Evolutionary conservation across 2,797 vertebrate species (phyloP), one percentile per base, ranked within the genome.

Genomic region (Xerus rutilus): DNA sequence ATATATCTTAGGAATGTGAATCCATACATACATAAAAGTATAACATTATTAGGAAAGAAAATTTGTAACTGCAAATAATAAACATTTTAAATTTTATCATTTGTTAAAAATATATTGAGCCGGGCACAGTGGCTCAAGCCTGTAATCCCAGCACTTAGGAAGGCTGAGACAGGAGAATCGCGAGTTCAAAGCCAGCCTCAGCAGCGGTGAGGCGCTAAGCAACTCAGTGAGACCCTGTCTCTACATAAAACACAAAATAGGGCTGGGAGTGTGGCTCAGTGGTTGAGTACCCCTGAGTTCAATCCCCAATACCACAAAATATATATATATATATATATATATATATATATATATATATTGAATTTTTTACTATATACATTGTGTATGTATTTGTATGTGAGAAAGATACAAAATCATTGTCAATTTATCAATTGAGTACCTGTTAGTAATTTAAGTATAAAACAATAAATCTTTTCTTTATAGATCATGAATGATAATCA

Each of bases 401-500:
- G 7, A 43, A 8, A 39, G 20, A 39, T 49, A 64, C 11, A 8
- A 14, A 9, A 35, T 43, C 35, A 23, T 59, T 35, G 12, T 15
- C 35, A 11, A 8, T 67, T 72, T 30, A 32, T 43, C 47, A 73
- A 59, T 39, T 64, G 11, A 83, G 43, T 73, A 35, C 8, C n/a
- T 83, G n/a, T 1, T 64, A 76, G 25, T 52, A 57, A 96, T 91
- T 96, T 91, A 65, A 43, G 18, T n/a, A 70, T 59, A 49, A 91
- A 15, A 1, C 18, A 94, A 47, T 78, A 15, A 23, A 85, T 89
- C 23, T 85, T 59, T 81, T 30, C 20, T 2, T 96, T 78, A 77
- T 78, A 72, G 10, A 17, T 67, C 32, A 43, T 85, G 9, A 85
- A 10, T 84, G 20, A 47, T 47, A 91, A 52, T 79, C 49, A 65